These are phyloP conservation scores for Acanthosepion pharaonis DNA, from an alignment of 2,888 invertebrate species.

Conservation along the genomic window DNA sequence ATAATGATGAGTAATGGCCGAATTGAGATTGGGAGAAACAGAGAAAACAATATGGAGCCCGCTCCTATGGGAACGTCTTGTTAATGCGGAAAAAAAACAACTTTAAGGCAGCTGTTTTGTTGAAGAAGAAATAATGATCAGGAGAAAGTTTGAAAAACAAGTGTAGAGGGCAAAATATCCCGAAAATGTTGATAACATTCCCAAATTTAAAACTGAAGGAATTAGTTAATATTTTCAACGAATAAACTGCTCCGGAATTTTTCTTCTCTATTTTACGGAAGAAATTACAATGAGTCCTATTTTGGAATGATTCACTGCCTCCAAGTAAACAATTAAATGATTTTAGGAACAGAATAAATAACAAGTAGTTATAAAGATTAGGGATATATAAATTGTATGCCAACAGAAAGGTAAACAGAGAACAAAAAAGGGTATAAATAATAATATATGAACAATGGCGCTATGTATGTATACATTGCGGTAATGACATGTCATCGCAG, in stretches of 20 bases:
- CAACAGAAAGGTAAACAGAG: too few species aligned
- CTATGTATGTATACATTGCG: too few species aligned
- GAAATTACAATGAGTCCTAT: background rate
- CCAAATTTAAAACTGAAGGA: background rate
- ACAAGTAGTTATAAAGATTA: too few species aligned
- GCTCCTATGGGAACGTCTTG: background rate
- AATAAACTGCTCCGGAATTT: background rate
- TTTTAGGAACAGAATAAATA: too few species aligned
- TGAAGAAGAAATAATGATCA: background rate
- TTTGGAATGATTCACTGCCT: background rate
- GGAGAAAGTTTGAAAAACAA: background rate
- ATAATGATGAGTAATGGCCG: background rate
- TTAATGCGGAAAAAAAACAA: background rate
- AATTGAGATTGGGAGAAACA: background rate
- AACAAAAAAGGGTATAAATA: too few species aligned
- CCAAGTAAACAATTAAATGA: too few species aligned
- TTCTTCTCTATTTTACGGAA: background rate
- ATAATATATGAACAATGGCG: too few species aligned
- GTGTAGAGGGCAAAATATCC: background rate
- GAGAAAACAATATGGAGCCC: background rate
- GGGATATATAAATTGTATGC: too few species aligned
- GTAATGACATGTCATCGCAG: too few species aligned
- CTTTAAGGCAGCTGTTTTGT: background rate
- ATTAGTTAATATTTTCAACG: background rate
- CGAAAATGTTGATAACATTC: background rate